phyloP scores from a whole-genome alignment of 2,888 invertebrate species.

The Cryptocephalus moraei region DNA sequence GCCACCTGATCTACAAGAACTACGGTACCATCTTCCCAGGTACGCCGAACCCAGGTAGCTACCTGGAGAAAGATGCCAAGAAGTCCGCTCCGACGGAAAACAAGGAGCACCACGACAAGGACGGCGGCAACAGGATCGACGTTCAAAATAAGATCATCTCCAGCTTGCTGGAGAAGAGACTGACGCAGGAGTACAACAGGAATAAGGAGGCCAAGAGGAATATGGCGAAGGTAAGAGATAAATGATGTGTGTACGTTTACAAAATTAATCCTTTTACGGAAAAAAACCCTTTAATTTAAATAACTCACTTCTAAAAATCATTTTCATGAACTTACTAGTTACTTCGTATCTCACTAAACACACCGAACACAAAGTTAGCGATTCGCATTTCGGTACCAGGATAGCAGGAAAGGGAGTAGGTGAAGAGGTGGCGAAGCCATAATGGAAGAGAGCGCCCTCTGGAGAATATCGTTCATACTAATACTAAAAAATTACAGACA shows the following conservation, averaged over 20 bases:
- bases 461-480: too few species aligned
- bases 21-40: conserved; percentile 80
- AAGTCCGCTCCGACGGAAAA: conserved; percentile 6
- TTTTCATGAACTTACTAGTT: not conserved
- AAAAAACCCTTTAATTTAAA: too few species aligned
- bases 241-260: too few species aligned
- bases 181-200: conserved; percentile 55
- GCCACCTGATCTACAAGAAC: conserved; percentile 83
- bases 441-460: too few species aligned
- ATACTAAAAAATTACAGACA: too few species aligned
- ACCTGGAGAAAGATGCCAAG: conserved; percentile 37
- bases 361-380: too few species aligned
- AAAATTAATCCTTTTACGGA: too few species aligned
- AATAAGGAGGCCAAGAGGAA: conserved; percentile 22
- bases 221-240: conserved; percentile 5
- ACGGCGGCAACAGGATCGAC: conserved; percentile 44
- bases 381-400: too few species aligned
- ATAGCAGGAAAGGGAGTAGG: too few species aligned
- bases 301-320: too few species aligned
- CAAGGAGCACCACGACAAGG: conserved; percentile 3
- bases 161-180: conserved; percentile 56
- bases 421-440: too few species aligned
- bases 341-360: conserved; percentile 1
- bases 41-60: conserved; percentile 49
- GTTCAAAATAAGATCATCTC: conserved; percentile 60